Conservation (phyloP, 2,113 vertebrate genomes). For the Donacobius atricapilla region DNA sequence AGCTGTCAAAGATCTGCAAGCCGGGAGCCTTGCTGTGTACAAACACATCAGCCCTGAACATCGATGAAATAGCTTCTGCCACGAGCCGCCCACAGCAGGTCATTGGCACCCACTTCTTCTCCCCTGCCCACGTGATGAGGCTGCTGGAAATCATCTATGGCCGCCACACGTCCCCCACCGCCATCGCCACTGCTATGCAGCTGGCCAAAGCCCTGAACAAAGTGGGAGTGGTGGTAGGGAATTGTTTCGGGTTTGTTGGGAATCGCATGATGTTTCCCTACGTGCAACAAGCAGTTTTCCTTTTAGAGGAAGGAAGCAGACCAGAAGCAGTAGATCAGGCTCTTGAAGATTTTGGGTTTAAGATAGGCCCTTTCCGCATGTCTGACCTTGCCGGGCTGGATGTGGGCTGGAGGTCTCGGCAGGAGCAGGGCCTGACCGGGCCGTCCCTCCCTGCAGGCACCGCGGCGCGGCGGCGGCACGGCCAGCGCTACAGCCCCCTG, state of each 20-base stretch:
- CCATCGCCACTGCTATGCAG: conserved; percentile 84
- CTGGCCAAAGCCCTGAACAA: conserved; percentile 84
- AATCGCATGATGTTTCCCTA: conserved; percentile 86
- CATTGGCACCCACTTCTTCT: conserved; percentile 91
- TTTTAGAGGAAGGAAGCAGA: conserved; percentile 89
- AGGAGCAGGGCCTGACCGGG: conserved; percentile 73
- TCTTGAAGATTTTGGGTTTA: conserved; percentile 88
- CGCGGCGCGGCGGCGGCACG: conserved; percentile 64
- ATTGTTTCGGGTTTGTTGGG: conserved; percentile 88
- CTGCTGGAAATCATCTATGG: conserved; percentile 87
- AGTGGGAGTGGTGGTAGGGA: conserved; percentile 87
- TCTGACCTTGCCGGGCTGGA: conserved; percentile 89
- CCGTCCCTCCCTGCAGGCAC: conserved; percentile 49
- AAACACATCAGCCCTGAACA: conserved; percentile 85
- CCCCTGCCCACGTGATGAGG: conserved; percentile 89
- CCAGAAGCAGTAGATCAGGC: conserved; percentile 82
- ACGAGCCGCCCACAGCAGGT: conserved; percentile 79
- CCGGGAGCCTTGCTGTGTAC: conserved; percentile 80
- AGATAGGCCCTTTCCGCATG: conserved; percentile 86
- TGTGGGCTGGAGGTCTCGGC: conserved; percentile 84
- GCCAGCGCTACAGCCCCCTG: conserved; percentile 83
- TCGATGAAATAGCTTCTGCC: conserved; percentile 84
- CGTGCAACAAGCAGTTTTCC: conserved; percentile 75
- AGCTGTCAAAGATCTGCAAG: conserved; percentile 80
- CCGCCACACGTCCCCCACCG: conserved; percentile 73